Base-by-base conservation (phyloP, 2,797 vertebrate species). In the Cercopithecus mitis region DNA sequence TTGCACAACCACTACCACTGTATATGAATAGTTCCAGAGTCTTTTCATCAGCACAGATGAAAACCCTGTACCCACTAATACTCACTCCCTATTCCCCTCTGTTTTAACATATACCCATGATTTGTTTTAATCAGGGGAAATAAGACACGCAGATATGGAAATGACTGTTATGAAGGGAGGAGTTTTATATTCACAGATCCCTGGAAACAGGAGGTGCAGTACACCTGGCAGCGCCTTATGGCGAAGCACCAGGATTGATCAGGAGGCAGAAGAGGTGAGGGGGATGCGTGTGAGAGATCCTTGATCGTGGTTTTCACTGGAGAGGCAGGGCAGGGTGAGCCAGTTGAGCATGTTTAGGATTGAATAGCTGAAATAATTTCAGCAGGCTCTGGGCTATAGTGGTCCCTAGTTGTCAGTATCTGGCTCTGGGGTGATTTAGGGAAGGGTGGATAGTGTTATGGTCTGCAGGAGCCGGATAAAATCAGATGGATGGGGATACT, bases 251-350 rank as follows among this genome's bases (percentile, higher is more conserved):
- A 7, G 64, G 45, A 2, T 7, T 4, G 24, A 33, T 19, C 27
- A 4, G 64, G 64, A 43, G 55, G 55, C 57, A 24, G 87, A 33
- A 5, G 43, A 24, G 13, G 13, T 43, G 25, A n/a, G 39, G 14
- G 39, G 50, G 33, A 41, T 7, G 3, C 3, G 0, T 7, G 36
- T 0, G 39, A 33, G 0, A 27, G 24, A 39, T 41, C 24, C 1
- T 39, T 2, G 2, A 12, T 9, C 7, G 4, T 7, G 55, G 33
- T 4, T 75, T 61, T 25, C 41, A 4, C 5, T 39, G 55, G 24
- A 67, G 12, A n/a, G 6, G 33, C 0, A 1, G 8, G 45, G 27
- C 9, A 7, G n/a, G 43, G 61, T 1, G 8, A 5, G 27, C 12
- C 2, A 0, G 5, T 24, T 15, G 33, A 45, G 36, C 5, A 8